Percentiles rank a stretch among this genome's conserved stretches.
Conservation (phyloP, 2,113 vertebrate species). For the Aldabrachelys gigantea region DNA sequence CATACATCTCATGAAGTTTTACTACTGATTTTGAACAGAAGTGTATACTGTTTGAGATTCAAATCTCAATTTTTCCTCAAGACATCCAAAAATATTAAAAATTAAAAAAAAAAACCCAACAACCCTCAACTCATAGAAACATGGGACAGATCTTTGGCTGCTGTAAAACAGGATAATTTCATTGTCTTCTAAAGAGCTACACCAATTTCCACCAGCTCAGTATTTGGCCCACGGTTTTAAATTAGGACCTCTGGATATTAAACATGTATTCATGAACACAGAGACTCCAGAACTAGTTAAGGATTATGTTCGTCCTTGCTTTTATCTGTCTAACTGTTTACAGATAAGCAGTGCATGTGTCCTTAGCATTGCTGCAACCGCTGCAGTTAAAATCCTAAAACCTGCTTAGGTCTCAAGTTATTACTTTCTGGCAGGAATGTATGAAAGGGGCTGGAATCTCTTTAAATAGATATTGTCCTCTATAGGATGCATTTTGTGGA, state of each 20-base stretch:
- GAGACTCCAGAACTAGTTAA: conserved; percentile 12
- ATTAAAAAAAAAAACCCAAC: background rate
- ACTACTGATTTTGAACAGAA: background rate
- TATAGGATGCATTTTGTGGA: conserved; percentile 27
- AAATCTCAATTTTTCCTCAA: conserved; percentile 3
- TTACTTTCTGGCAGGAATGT: conserved; percentile 23
- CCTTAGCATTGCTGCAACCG: conserved; percentile 38
- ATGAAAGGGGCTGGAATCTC: conserved; percentile 43
- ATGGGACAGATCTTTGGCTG: background rate
- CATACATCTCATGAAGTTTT: background rate
- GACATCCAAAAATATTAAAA: background rate
- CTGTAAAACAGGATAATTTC: conserved; percentile 40
- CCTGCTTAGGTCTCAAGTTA: conserved; percentile 45
- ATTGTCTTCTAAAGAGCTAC: conserved; percentile 9
- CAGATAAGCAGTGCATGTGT: background rate
- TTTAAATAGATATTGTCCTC: conserved; percentile 44
- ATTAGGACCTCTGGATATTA: conserved; percentile 32
- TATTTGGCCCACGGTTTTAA: conserved; percentile 22
- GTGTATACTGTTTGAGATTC: background rate
- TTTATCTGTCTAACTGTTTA: conserved; percentile 7
- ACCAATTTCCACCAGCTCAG: conserved; percentile 25
- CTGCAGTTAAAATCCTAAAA: conserved; percentile 39
- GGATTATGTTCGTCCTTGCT: background rate
- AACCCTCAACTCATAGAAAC: background rate
- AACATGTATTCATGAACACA: background rate